These are phyloP conservation scores for Leptothorax acervorum DNA, from an alignment of 2,888 invertebrate species.

Conservation along the genomic window DNA sequence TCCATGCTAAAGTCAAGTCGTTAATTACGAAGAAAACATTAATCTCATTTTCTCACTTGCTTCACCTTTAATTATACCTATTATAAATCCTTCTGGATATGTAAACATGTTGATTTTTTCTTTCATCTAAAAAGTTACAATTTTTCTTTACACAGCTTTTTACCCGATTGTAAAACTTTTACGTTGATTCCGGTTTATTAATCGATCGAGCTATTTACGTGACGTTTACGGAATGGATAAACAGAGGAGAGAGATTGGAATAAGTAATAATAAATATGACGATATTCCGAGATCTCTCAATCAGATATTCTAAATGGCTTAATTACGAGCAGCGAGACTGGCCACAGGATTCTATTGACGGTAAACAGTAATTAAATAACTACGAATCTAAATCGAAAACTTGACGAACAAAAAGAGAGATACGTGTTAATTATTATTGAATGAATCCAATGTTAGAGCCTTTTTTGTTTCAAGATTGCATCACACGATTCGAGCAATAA, in stretches of 20 bases:
- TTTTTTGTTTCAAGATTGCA: conserved; percentile 42
- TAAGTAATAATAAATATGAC: conserved; percentile 19
- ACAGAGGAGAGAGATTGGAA: neutral
- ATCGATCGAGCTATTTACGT: conserved; percentile 22
- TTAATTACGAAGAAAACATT: conserved; percentile 1
- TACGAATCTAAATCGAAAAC: neutral
- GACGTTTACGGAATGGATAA: neutral
- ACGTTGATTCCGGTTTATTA: conserved; percentile 5
- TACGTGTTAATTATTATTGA: conserved; percentile 12
- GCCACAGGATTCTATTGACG: neutral
- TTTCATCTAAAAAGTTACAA: neutral
- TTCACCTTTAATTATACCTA: neutral
- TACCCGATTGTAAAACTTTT: neutral
- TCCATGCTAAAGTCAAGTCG: neutral
- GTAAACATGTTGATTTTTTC: neutral
- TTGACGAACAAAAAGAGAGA: neutral
- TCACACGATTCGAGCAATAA: conserved; percentile 42
- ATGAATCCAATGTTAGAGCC: conserved; percentile 17
- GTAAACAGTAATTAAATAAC: conserved; percentile 2
- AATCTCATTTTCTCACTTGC: neutral
- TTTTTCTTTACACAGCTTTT: conserved; percentile 15
- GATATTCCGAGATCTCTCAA: neutral
- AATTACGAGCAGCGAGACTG: neutral
- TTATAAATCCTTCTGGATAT: neutral
- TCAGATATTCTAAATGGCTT: neutral